These are phyloP conservation scores for Pipa parva DNA, from an alignment of 2,113 vertebrate species.

Conservation along the genomic window DNA sequence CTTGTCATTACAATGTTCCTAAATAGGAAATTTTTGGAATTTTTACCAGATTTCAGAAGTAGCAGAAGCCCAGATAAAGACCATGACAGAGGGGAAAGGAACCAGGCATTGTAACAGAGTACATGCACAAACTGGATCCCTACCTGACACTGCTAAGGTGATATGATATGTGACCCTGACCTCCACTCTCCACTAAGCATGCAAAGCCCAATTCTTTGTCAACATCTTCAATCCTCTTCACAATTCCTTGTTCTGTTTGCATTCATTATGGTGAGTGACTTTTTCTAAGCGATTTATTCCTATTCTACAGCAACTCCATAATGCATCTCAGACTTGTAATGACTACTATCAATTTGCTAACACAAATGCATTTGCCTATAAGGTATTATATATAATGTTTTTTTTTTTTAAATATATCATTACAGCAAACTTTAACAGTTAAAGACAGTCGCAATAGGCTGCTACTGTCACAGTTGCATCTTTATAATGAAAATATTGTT, in stretches of 20 bases:
- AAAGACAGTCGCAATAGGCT: no score
- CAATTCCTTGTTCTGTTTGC: slow-evolving; percentile 41
- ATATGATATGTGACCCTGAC: background rate
- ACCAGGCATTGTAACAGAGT: background rate
- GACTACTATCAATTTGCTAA: no score
- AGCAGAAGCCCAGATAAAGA: background rate
- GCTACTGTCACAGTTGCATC: no score
- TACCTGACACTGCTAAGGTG: background rate
- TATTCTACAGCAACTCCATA: background rate
- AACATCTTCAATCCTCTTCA: background rate
- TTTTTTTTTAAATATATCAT: no score
- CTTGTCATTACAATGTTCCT: no score
- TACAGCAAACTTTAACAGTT: no score
- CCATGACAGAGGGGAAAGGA: background rate
- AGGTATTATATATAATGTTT: no score
- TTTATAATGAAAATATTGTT: no score
- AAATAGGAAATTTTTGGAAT: no score
- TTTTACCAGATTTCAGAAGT: background rate
- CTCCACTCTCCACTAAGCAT: background rate
- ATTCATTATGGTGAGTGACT: slow-evolving; percentile 44
- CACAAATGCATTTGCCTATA: slow-evolving; percentile 41
- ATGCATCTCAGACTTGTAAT: no score
- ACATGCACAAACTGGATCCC: slow-evolving; percentile 5
- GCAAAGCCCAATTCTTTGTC: background rate
- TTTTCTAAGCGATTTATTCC: slow-evolving; percentile 4